These are phyloP conservation scores for Odontamblyopus rebecca DNA, from an alignment of 2,797 vertebrate genomes.

Conservation along the genomic window DNA sequence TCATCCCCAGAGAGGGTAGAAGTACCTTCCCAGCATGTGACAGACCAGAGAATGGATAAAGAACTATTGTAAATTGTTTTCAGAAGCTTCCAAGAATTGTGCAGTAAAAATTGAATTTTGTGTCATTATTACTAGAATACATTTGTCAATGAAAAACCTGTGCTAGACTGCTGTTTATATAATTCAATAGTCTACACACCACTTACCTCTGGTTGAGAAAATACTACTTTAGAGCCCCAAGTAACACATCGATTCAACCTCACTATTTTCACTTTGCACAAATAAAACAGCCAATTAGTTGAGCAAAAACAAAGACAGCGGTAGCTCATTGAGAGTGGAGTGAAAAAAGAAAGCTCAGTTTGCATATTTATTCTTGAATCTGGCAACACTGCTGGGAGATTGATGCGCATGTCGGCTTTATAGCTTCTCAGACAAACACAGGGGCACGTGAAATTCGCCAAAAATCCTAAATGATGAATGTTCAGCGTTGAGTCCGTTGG, in stretches of 20 bases:
- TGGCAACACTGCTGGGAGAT: constrained; percentile 68
- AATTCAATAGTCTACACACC: neutral
- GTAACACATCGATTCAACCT: constrained; percentile 17
- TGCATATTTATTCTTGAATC: constrained; percentile 60
- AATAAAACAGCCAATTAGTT: constrained; percentile 52
- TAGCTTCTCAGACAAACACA: constrained; percentile 60
- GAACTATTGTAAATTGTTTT: neutral
- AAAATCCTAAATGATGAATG: constrained; percentile 75
- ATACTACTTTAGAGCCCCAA: constrained; percentile 16
- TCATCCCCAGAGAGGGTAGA: too few species aligned
- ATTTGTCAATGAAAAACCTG: neutral
- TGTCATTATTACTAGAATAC: neutral
- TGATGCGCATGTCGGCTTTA: constrained; percentile 69
- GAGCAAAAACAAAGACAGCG: constrained; percentile 57
- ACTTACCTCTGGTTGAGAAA: neutral
- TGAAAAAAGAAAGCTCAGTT: constrained; percentile 51
- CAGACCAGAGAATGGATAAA: neutral
- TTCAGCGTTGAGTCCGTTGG: constrained; percentile 46
- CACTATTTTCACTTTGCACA: constrained; percentile 32
- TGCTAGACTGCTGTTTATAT: neutral
- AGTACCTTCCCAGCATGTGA: too few species aligned
- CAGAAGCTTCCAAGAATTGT: neutral
- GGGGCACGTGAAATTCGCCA: constrained; percentile 53
- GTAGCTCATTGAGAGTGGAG: constrained; percentile 60
- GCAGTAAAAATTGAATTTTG: neutral